Evolutionary conservation across 2,888 invertebrate genomes (phyloP).

Genomic region (Agrilus cyanescens): DNA sequence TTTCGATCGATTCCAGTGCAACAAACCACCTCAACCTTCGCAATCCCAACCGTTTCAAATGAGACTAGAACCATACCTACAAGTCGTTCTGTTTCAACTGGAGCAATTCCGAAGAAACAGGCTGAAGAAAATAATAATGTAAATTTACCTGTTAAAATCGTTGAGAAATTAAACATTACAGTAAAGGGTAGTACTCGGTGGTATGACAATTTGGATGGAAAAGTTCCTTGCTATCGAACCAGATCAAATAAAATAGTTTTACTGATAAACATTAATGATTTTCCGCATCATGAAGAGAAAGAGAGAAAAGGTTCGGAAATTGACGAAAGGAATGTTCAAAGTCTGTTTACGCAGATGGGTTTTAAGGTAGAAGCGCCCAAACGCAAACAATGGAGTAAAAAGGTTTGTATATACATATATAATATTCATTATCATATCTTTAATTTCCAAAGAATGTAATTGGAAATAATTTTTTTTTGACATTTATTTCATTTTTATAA

Average conservation of each 20-base stretch:
- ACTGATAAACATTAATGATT: conserved; percentile 31
- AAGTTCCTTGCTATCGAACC: conserved; percentile 25
- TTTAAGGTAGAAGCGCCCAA: conserved; percentile 35
- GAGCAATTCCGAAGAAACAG: not conserved
- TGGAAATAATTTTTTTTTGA: too few species aligned
- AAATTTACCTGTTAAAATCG: too few species aligned
- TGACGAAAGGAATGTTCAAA: conserved; percentile 45
- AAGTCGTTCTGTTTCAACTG: not conserved
- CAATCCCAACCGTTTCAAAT: not conserved
- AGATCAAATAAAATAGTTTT: conserved; percentile 22
- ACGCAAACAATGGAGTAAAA: conserved; percentile 35
- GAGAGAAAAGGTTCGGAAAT: conserved; percentile 44
- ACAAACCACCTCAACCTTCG: not conserved
- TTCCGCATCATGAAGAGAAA: conserved; percentile 16
- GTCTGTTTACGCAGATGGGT: conserved; percentile 48
- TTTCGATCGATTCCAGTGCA: not conserved
- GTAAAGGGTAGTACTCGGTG: conserved; percentile 9
- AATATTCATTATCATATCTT: not conserved
- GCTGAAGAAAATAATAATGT: not conserved
- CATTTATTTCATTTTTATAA: too few species aligned
- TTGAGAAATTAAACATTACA: conserved; percentile 3
- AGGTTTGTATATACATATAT: conserved; percentile 26
- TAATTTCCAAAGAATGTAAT: not conserved
- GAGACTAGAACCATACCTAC: not conserved
- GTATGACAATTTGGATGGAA: conserved; percentile 8